These are phyloP conservation scores for Manis javanica DNA, from an alignment of 2,797 vertebrate genomes.

Conservation along the genomic window DNA sequence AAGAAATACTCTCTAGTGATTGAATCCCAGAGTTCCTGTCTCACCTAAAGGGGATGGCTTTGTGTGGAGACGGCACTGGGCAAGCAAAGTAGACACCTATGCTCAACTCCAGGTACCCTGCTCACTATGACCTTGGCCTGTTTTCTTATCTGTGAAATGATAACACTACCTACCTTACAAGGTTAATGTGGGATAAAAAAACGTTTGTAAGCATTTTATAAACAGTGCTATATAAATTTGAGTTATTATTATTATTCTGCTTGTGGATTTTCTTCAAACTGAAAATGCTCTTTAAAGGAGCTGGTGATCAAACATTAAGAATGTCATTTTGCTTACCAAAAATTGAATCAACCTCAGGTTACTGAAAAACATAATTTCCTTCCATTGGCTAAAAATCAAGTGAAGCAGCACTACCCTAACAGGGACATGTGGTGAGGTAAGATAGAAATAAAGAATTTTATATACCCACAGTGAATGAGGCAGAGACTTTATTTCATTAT, in stretches of 20 bases:
- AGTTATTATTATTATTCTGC: not conserved
- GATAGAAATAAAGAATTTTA: not conserved
- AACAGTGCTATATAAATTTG: not conserved
- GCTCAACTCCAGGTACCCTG: not conserved
- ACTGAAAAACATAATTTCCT: not conserved
- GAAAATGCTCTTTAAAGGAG: constrained; percentile 47
- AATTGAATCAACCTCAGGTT: not conserved
- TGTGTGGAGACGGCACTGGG: not conserved
- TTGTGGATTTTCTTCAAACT: not conserved
- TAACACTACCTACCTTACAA: not conserved
- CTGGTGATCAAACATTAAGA: constrained; percentile 4
- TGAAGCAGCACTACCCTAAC: not conserved
- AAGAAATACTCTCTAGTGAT: not conserved
- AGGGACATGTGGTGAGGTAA: not conserved
- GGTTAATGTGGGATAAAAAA: not conserved
- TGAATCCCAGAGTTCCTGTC: not conserved
- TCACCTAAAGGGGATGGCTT: not conserved
- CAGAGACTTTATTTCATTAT: constrained; percentile 22
- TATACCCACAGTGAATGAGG: not conserved
- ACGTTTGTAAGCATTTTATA: constrained; percentile 6
- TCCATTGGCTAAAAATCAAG: not conserved
- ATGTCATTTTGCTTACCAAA: constrained; percentile 34
- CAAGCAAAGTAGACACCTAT: not conserved
- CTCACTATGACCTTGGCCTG: not conserved
- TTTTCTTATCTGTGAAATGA: constrained; percentile 2